Evolutionary conservation across 2,113 vertebrate species (phyloP), one percentile per base, ranked within the genome.

Genomic region (Channa argus): DNA sequence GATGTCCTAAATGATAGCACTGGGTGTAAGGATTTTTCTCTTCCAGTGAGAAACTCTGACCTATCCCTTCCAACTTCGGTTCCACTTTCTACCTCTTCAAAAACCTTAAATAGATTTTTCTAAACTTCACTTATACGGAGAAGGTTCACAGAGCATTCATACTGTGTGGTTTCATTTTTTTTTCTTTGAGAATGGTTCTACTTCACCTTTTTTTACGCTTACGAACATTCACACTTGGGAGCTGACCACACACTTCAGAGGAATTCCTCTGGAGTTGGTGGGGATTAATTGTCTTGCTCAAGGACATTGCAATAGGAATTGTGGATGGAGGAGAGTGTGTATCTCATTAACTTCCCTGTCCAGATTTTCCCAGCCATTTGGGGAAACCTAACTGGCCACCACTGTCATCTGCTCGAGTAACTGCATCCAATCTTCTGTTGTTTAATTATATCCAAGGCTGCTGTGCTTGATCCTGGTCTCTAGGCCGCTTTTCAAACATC

Each of bases 261-360:
- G 82, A 62, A 14, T 73, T 71, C 54, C 62, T 55, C 54, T 8
- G 12, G 54, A 72, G 78, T 72, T 55, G 60, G 3, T 73, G 77
- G 69, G 74, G 74, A 87, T 86, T 84, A 86, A 87, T 90, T 78
- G 70, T 78, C 73, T 68, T 11, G 52, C 73, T 79, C 75, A 87
- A 84, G 86, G 86, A 79, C 84, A 55, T 77, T 75, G 77, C 75
- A 82, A 34, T 56, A 71, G 82, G 78, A 77, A 63, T 75, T 53
- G 41, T 43, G 46, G n/a, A 6, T 37, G 38, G 8, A 68, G 59
- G n/a, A 9, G 50, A 70, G 14, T 2, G 1, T 37, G 59, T 68
- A 80, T 82, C 80, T 88, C 77, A 84, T 88, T 87, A 82, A 83
- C 76, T 77, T 78, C 63, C 68, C 49, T 41, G 47, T 77, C 69